Evolutionary conservation across 1,140 invertebrate species (phyloP), one percentile per base, ranked within the genome.

Genomic region (Procambarus virginalis): DNA sequence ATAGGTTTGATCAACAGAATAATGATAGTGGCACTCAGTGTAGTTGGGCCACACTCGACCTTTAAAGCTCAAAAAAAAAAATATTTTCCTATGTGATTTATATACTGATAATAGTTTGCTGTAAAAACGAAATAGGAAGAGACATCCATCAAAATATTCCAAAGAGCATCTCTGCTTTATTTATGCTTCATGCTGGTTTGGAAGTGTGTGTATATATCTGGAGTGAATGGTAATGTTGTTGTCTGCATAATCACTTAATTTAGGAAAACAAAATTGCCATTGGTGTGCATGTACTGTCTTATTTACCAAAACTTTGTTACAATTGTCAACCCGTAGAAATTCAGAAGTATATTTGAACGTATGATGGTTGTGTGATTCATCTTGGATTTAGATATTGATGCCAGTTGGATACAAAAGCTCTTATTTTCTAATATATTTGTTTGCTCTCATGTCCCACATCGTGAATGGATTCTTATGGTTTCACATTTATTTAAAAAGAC

Each of bases 71-170:
- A 77, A 89, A 89, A 45, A 34, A 34, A 34, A 34, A 84, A 79
- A 83, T 89, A 84, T 88, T 89, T 89, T 84, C 88, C 76, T 84
- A 84, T 84, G 55, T 78, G 75, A 84, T 89, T 84, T 84, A n/a
- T 78, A 77, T 89, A 77, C 51, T 78, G 75, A 89, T 88, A 82
- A 68, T 51, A 46, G 45, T 76, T 51, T 55, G 49, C 60, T 80
- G 64, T 80, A 88, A 34, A 70, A 78, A 81, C 34, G 60, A 78
- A 48, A 86, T 45, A 77, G 51, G 49, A 49, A 58, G 78, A 81
- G 70, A 88, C 86, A 88, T 88, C 79, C 64, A 88, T 88, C 86
- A 88, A 88, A 88, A 86, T 45, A 45, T 75, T 82, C 86, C 78
- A 88, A 88, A 82, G 78, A 81, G 68, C 34, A 80, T 80, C 70